Base-by-base conservation (phyloP, 2,113 vertebrate genomes). In the Sisor rabdophorus region DNA sequence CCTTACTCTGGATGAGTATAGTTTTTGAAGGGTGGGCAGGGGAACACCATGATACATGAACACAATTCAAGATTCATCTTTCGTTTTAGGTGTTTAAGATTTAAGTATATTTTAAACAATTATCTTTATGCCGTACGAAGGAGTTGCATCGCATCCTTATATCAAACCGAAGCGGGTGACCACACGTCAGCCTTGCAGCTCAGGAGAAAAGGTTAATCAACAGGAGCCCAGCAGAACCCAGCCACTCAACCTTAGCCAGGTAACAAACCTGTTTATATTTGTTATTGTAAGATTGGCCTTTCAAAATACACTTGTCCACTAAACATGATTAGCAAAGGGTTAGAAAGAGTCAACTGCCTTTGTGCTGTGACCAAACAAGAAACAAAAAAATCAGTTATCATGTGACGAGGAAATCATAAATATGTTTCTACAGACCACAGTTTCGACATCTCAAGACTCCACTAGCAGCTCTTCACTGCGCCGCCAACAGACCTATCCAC, bases 231-330 rank as follows among this genome's bases (percentile, higher is more conserved):
- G 95, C 89, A 95, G 98, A 88, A 93, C 94, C 16, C 96, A 98
- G 87, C 97, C 97, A 60, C 93, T 99, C 81, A 99, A 99, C 90
- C 97, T 99, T 89, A 99, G 97, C 90, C 97, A 99, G 96, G 97
- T 99, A 65, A 87, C 72, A 20, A 48, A 11, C 5, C n/a, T 3
- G 17, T 73, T n/a, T n/a, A 61, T 12, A 15, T 2, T 0, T 32
- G 2, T n/a, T 22, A 11, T 63, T n/a, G 4, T 40, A 11, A 61
- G 26, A 61, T 8, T 61, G 28, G 16, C 28, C n/a, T 4, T 12
- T 61, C n/a, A 59, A 26, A 26, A 24, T 59, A 28, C 0, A 13
- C 24, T 59, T 32, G 28, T 32, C 19, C 8, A 61, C 2, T 11
- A 19, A 17, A 4, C 28, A 40, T 22, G 19, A 63, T 4, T 63